Base-by-base conservation (phyloP, 2,797 vertebrate species). In the Hypotaenidia okinawae region DNA sequence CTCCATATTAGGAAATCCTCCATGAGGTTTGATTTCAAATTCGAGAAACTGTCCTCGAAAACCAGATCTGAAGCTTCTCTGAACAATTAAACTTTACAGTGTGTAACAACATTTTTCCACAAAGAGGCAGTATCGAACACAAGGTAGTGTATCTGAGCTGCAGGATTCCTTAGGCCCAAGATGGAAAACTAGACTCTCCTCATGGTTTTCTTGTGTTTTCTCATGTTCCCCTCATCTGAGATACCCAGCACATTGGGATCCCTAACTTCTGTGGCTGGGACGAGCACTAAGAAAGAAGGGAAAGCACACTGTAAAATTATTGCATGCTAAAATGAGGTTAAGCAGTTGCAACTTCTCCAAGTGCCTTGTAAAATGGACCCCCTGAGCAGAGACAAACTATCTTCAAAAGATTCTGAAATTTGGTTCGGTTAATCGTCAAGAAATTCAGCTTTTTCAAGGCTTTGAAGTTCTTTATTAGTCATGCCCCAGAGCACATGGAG, bases 391-490 rank as follows among this genome's bases (percentile, higher is more conserved):
- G 41, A 75, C 88, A 87, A 90, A 68, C 37, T 41, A 28, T 85
- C 84, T 95, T 93, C 90, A 96, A 92, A 95, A 95, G 88, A 73
- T 66, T 89, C 88, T 39, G 68, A 89, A 95, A 87, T 87, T 95
- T 75, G 33, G 37, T 84, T 81, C 2, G 0, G 88, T 59, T 93
- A 96, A 87, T 72, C 1, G 0, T 92, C 51, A 57, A 92, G 90
- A 85, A 93, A 78, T 80, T 33, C 62, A 66, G 78, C 58, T 83
- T 93, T 90, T 81, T 66, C 37, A 57, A 49, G 92, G 92, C 95
- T 95, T 95, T 95, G 93, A 93, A 92, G 84, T 92, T 30, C 52
- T 8, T 51, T 87, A 49, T 78, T 85, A 91, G 62, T 59, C 66
- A n/a, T 83, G 66, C 49, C 81, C 62, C 43, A 32, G 78, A 85